Percentiles rank a stretch among this genome's conserved stretches.
Evolutionary conservation across 1,140 invertebrate genomes (phyloP).

Genomic region (Rhopalosiphum padi): DNA sequence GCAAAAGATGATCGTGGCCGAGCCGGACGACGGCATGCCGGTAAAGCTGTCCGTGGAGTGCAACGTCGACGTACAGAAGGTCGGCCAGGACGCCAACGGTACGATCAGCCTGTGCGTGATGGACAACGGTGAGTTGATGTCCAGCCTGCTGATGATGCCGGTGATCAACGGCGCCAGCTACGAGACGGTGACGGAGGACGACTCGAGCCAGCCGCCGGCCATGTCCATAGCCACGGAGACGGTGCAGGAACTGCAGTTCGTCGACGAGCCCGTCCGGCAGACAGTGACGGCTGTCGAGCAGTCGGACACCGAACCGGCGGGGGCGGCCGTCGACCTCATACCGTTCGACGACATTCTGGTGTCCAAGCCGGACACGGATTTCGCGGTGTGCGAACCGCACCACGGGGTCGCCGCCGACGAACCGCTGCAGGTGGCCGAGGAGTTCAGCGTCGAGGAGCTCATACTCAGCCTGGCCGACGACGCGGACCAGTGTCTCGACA

Average conservation of each 20-base stretch:
- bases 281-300: constrained; percentile 43
- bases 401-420: background rate
- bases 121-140: constrained; percentile 57
- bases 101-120: constrained; percentile 56
- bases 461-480: constrained; percentile 49
- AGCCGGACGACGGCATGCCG: constrained; percentile 56
- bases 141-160: constrained; percentile 53
- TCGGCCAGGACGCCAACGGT: constrained; percentile 54
- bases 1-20: constrained; percentile 47
- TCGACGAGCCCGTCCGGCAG: constrained; percentile 46
- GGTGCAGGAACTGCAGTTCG: constrained; percentile 51
- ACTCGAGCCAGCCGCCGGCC: constrained; percentile 51
- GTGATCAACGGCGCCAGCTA: constrained; percentile 49
- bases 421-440: background rate
- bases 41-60: constrained; percentile 54
- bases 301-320: background rate
- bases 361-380: constrained; percentile 48
- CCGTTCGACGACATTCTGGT: constrained; percentile 44
- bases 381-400: constrained; percentile 31
- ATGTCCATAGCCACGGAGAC: constrained; percentile 57
- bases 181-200: constrained; percentile 54
- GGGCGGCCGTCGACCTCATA: constrained; percentile 2
- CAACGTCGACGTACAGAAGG: constrained; percentile 52
- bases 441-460: constrained; percentile 43
- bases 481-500: constrained; percentile 8